Evolutionary conservation across 1,140 invertebrate species (phyloP).

Genomic region (Rhagoletis zephyria): DNA sequence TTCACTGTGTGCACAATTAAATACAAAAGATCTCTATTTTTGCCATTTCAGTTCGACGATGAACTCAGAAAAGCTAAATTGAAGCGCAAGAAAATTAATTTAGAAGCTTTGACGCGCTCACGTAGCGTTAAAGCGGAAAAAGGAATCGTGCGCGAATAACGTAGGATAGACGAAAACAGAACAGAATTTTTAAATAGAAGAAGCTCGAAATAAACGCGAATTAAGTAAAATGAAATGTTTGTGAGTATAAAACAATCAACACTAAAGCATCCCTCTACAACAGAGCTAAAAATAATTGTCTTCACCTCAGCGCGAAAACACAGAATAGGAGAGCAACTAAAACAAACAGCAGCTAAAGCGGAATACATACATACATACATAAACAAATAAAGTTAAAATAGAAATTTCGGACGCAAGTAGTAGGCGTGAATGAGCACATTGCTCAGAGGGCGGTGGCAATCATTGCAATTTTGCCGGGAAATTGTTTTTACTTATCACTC

Average conservation of each 20-base stretch:
- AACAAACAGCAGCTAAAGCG: not conserved
- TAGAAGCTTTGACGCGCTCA: conserved; percentile 10
- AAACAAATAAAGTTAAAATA: not conserved
- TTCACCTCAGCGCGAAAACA: not conserved
- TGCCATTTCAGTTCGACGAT: not conserved
- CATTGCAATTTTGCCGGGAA: conserved; percentile 37
- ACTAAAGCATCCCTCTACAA: conserved; percentile 10
- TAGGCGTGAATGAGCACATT: not conserved
- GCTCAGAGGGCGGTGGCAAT: conserved; percentile 14
- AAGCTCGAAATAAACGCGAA: not conserved
- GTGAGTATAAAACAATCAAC: not conserved
- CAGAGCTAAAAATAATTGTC: conserved; percentile 16
- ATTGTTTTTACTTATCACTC: conserved; percentile 48
- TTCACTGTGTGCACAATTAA: not conserved
- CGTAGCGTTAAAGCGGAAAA: conserved; percentile 43
- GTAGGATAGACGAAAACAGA: too few relatives aligned
- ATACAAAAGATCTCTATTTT: not conserved
- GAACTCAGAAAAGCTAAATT: not conserved
- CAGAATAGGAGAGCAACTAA: not conserved
- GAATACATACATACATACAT: not conserved
- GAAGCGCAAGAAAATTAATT: conserved; percentile 50
- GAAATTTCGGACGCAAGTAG: not conserved
- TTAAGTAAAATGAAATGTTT: conserved; percentile 9
- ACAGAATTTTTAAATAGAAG: not conserved
- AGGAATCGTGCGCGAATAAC: not conserved